Evolutionary conservation across 2,888 invertebrate genomes (phyloP).

Genomic region (Phragmatobia fuliginosa): DNA sequence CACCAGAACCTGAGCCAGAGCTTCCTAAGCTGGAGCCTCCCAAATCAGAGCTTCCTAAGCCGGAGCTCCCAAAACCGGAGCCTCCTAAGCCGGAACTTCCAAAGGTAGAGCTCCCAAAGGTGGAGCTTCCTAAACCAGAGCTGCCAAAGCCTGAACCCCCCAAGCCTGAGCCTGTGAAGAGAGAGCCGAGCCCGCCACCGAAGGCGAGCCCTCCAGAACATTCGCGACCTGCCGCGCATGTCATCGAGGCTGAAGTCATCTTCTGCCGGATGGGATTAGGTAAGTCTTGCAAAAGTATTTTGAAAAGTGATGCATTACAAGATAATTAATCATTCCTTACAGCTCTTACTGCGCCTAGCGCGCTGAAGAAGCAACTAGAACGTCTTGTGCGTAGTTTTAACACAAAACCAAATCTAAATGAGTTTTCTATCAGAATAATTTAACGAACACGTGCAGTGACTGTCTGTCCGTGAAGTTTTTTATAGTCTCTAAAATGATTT

Average conservation of each 20-base stretch:
- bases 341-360: background rate
- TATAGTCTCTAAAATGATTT: constrained; percentile 51
- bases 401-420: background rate
- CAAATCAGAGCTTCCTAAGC: constrained; percentile 53
- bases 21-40: constrained; percentile 43
- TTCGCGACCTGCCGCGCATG: constrained; percentile 74
- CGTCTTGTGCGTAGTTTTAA: background rate
- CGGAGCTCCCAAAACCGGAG: constrained; percentile 66
- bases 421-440: constrained; percentile 4
- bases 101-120: constrained; percentile 29
- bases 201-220: constrained; percentile 57
- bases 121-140: constrained; percentile 44
- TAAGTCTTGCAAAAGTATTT: constrained; percentile 65
- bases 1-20: constrained; percentile 31
- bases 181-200: constrained; percentile 46
- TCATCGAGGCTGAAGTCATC: constrained; percentile 89
- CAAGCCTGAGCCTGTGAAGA: constrained; percentile 35
- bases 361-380: background rate
- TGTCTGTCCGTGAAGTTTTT: constrained; percentile 33
- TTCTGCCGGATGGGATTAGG: constrained; percentile 91
- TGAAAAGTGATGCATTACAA: background rate
- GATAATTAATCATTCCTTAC: background rate
- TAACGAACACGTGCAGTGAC: background rate
- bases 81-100: constrained; percentile 31
- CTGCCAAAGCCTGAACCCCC: constrained; percentile 55